Base-by-base conservation (phyloP, 2,888 invertebrate species). In the Flexamia atlantica region DNA sequence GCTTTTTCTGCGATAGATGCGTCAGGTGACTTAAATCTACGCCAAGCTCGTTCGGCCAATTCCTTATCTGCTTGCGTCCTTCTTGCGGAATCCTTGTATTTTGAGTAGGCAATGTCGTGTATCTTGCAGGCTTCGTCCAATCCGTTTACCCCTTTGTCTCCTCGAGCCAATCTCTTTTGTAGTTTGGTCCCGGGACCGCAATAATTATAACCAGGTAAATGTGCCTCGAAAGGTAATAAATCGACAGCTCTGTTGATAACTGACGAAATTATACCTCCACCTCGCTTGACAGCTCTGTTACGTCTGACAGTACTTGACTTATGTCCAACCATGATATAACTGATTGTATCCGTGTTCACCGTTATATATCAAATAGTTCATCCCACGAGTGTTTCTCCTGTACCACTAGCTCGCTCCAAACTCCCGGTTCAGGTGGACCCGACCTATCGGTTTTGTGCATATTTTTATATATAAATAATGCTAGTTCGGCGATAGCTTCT, bases 121-220 rank as follows among this genome's bases (percentile, higher is more conserved):
- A 25, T 12, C 17, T 85, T 84, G 46, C 86, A 86, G 1, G 87
- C 87, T 36, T 84, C 83, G 81, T 87, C 87, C 7, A 87, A 42
- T 3, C 36, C 46, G 57, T 86, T 87, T 14, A 86, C 74, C 76
- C 74, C 20, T 42, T 74, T 17, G 81, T 82, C 81, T 30, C 84
- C 74, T 83, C 84, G 1, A 28, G 70, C 60, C 68, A 81, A 25
- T 76, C 83, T 3, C 64, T 85, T 74, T 46, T 72, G 70, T 53
- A 86, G 9, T 50, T 85, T 84, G 36, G 85, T 87, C 36, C 74
- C 86, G 57, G n/a, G 68, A 23, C 86, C 86, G 40, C 86, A 86
- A 30, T 81, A 86, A 23, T 84, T 28, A 57, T 85, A 85, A 0
- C 85, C 84, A 10, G 85, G 85, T 20, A 87, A 40, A 82, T 87